Conservation (phyloP, 2,113 vertebrate species). For the Equus przewalskii region DNA sequence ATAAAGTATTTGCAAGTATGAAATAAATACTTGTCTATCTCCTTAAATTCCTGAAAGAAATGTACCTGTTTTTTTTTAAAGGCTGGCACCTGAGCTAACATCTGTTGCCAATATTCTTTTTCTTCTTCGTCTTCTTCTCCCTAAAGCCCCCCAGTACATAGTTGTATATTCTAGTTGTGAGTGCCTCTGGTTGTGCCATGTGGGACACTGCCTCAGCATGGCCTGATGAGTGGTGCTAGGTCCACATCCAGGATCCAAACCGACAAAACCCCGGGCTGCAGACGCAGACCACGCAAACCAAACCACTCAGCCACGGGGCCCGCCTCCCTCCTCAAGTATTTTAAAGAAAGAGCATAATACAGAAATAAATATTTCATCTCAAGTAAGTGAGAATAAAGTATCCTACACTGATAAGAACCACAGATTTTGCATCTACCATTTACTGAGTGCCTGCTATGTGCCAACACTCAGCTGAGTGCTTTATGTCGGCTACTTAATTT, state of each 20-base stretch:
- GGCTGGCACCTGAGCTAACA: no score
- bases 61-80: neutral
- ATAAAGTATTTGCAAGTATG: neutral
- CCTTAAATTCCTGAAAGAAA: neutral
- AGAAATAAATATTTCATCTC: conserved; percentile 11
- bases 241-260: no score
- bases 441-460: neutral
- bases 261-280: no score
- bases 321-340: neutral
- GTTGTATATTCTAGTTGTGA: no score
- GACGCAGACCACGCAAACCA: no score
- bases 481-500: conserved; percentile 1
- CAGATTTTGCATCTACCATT: neutral
- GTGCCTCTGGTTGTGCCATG: no score
- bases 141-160: no score
- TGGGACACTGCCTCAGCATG: no score
- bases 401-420: neutral
- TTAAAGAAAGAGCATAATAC: neutral
- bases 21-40: neutral
- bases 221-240: no score
- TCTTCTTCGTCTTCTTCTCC: no score
- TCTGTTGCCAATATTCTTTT: no score
- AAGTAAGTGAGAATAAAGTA: neutral
- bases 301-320: no score
- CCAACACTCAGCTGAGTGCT: neutral